Conservation (phyloP, 1,140 invertebrate species). For the Lepidurus arcticus region DNA sequence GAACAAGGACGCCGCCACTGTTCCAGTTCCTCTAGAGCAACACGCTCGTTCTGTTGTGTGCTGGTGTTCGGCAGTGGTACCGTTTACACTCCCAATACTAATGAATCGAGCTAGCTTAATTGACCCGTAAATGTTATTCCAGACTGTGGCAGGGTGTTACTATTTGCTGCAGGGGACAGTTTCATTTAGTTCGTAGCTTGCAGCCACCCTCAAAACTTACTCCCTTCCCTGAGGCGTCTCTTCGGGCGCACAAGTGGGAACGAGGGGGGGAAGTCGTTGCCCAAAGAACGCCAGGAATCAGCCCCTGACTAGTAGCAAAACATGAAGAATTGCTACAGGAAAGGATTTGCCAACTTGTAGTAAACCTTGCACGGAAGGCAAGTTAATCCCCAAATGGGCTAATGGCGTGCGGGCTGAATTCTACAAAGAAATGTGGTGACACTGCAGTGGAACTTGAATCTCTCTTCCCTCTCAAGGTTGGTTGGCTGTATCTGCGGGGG, state of each 20-base stretch:
- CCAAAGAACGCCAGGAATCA: too few relatives aligned
- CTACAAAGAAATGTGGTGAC: neutral
- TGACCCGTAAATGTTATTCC: neutral
- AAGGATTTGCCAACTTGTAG: too few relatives aligned
- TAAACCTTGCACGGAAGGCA: neutral
- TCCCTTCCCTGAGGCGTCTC: too few relatives aligned
- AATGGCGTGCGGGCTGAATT: neutral
- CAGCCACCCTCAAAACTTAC: too few relatives aligned
- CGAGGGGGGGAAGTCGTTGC: too few relatives aligned
- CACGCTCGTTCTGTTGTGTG: conserved; percentile 13
- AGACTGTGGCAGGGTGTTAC: neutral
- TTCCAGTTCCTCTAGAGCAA: conserved; percentile 7
- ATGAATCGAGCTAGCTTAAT: neutral
- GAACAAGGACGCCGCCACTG: neutral
- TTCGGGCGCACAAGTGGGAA: too few relatives aligned
- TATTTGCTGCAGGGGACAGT: neutral
- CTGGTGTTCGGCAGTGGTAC: neutral
- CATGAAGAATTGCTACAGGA: too few relatives aligned
- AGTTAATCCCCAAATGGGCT: neutral
- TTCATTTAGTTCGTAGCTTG: neutral
- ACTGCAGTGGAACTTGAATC: neutral
- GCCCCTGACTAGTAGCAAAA: too few relatives aligned
- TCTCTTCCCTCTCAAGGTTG: neutral
- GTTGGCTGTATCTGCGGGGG: neutral
- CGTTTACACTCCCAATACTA: neutral